Percentiles rank a stretch among this genome's conserved stretches.
Evolutionary conservation across 2,797 vertebrate genomes (phyloP).

Genomic region (Coranthus polyacanthus): DNA sequence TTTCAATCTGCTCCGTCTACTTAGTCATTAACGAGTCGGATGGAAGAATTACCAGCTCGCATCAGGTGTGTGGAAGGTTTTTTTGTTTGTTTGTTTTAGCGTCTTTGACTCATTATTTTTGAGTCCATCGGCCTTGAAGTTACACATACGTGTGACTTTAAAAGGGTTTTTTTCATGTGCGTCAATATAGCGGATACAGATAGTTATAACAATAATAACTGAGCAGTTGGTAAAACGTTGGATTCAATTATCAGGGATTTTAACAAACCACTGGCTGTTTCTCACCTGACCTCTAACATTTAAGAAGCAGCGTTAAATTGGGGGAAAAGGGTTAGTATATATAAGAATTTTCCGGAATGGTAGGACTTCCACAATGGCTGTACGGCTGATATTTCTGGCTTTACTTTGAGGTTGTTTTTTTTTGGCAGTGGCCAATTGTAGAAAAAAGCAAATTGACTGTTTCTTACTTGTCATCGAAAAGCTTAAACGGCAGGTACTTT

Average conservation of each 20-base stretch:
- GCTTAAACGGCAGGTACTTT: constrained; percentile 49
- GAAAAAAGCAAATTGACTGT: too few species aligned
- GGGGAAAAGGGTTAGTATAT: too few species aligned
- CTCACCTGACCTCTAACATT: background rate
- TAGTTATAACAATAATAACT: background rate
- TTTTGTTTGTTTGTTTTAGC: too few species aligned
- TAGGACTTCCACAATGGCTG: constrained; percentile 61
- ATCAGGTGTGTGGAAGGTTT: too few species aligned
- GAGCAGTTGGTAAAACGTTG: background rate
- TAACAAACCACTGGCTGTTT: background rate
- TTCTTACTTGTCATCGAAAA: constrained; percentile 27
- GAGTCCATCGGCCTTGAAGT: too few species aligned
- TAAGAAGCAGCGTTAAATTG: too few species aligned
- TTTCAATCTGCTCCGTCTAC: constrained; percentile 4
- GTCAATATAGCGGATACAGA: background rate
- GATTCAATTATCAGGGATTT: background rate
- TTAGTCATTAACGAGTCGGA: too few species aligned
- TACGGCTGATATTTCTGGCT: constrained; percentile 12
- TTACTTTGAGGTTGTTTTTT: background rate
- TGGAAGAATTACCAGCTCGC: too few species aligned
- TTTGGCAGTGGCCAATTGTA: too few species aligned
- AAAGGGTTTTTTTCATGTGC: background rate
- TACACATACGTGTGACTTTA: background rate
- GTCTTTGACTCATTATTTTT: too few species aligned
- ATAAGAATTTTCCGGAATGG: background rate